phyloP scores from a whole-genome alignment of 2,888 invertebrate species.

The Drosophila nigricruria region DNA sequence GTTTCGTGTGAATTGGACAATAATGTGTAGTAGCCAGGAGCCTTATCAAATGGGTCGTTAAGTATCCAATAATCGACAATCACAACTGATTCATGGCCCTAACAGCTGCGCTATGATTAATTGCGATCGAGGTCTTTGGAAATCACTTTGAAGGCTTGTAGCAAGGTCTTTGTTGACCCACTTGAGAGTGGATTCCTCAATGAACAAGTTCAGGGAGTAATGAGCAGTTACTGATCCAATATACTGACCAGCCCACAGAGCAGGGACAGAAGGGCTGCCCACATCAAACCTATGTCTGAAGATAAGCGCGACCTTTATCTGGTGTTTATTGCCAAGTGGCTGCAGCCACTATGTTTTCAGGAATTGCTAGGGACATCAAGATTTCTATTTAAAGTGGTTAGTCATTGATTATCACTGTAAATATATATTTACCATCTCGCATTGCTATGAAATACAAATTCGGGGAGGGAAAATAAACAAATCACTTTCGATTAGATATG shows the following conservation, averaged over 20 bases:
- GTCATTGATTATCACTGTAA: not conserved
- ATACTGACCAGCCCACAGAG: slow-evolving; percentile 2
- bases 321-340: not conserved
- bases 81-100: not conserved
- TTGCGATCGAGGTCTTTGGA: not conserved
- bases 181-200: not conserved
- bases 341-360: not conserved
- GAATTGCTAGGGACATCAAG: slow-evolving; percentile 8
- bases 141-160: not conserved
- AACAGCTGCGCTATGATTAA: not conserved
- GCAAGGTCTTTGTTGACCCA: not conserved
- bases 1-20: not conserved
- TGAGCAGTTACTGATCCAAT: too few relatives aligned
- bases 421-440: not conserved
- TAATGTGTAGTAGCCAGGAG: not conserved
- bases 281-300: not conserved
- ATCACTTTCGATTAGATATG: too few relatives aligned
- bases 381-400: not conserved
- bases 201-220: not conserved
- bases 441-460: too few relatives aligned
- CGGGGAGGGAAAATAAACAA: too few relatives aligned
- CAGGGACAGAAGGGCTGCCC: not conserved
- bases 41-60: not conserved
- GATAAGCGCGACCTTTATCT: slow-evolving; percentile 25
- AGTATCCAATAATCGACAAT: not conserved